A percentile compares a stretch with the other conserved stretches of the same genome.
These are phyloP conservation scores for Ophioderma brevispina DNA, from an alignment of 35 echinoderm and acorn worm species.

Conservation along the genomic window DNA sequence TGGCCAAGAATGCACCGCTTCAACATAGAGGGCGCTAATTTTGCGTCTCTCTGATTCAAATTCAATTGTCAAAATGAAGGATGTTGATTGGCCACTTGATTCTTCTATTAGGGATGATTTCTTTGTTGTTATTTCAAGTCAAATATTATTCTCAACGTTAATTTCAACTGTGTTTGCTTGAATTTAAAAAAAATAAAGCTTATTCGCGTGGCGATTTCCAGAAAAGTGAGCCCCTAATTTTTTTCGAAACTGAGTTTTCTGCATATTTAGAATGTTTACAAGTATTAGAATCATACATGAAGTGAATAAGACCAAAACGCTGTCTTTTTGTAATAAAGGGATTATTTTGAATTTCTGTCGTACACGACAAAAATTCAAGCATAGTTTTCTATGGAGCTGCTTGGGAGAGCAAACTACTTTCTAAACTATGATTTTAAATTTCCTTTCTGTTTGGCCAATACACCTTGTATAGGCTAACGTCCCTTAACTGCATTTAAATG, in stretches of 20 bases:
- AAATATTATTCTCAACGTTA: not conserved
- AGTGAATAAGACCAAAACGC: too few species aligned
- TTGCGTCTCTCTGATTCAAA: not conserved
- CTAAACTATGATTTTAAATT: too few species aligned
- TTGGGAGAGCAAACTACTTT: too few species aligned
- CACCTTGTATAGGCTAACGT: too few species aligned
- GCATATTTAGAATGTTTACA: not conserved
- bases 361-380: too few species aligned
- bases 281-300: not conserved
- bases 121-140: not conserved
- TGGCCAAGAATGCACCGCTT: not conserved
- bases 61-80: not conserved
- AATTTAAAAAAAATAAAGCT: not conserved
- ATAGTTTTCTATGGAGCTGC: too few species aligned
- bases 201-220: too few species aligned
- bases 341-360: too few species aligned
- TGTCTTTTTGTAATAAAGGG: too few species aligned
- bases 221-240: too few species aligned
- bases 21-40: not conserved
- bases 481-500: too few species aligned
- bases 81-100: not conserved
- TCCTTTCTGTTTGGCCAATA: too few species aligned
- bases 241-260: not conserved
- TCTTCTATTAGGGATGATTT: not conserved
- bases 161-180: not conserved